Evolutionary conservation across 37 sponge, comb jelly and placozoan species (phyloP), one percentile per base, ranked within the genome.

Genomic region (Haliclona indistincta): DNA sequence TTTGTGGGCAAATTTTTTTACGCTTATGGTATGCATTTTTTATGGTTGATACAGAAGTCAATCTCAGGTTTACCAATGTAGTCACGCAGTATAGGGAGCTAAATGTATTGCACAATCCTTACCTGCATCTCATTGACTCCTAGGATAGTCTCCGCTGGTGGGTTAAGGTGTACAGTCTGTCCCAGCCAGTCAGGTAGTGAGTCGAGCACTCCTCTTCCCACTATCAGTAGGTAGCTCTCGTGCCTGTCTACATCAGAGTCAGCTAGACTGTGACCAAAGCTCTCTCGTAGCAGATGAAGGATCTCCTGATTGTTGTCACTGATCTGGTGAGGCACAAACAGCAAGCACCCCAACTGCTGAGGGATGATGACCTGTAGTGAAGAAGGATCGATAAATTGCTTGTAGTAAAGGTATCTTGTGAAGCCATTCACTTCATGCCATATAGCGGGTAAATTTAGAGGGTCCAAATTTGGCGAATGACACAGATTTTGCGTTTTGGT

Each of bases 261-360:
- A 58, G n/a, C 60, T 25, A n/a, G 23, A 4, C 47, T 43, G 25
- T 66, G 73, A 26, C 76, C 81, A 69, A 80, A 80, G 36, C 81
- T 86, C 7, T 68, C 71, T 43, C 56, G 68, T 20, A 86, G 65
- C 36, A 86, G 67, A 40, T 86, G 63, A 32, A 68, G 81, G 23
- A 86, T 80, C 61, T 80, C 87, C 88, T 76, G 73, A 15, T 52
- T 51, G 35, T 60, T 66, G 34, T 71, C 78, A 32, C 69, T 56
- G 4, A 81, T 56, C 15, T 28, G 0, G 15, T 81, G 71, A 35
- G 91, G 86, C 1, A 84, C 91, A 71, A 90, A 90, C 15, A 90
- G 43, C 86, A 84, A 71, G 65, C 81, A 80, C 0, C 60, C 81
- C 11, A 67, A 58, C 23, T 68, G 70, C 34, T 80, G 55, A 13